A percentile compares a stretch with the other conserved stretches of the same genome.
Conservation (phyloP, 2,113 vertebrate species). For the Stercorarius parasiticus region DNA sequence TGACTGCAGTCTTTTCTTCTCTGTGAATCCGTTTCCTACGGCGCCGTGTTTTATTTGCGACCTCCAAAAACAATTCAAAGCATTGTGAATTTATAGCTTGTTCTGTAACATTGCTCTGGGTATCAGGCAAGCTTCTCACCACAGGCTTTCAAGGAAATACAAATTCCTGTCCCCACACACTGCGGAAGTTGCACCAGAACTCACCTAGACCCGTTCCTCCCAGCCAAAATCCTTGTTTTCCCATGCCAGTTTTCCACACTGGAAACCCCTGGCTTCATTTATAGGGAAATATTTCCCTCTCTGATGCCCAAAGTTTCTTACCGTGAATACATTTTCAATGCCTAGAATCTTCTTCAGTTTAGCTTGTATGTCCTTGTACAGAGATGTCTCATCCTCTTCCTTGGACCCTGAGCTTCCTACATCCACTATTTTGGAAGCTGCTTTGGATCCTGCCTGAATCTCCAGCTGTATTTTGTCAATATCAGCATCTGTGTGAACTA, state of each 20-base stretch:
- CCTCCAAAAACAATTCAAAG: slow-evolving; percentile 37
- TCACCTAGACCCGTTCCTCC: not conserved
- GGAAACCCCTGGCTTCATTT: not conserved
- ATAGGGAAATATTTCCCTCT: not conserved
- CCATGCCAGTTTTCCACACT: not conserved
- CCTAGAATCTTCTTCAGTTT: slow-evolving; percentile 76
- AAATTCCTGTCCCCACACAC: not conserved
- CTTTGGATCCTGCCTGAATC: slow-evolving; percentile 76
- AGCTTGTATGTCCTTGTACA: slow-evolving; percentile 22
- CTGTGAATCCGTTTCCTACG: not conserved
- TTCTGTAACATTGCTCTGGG: not conserved
- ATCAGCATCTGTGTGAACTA: slow-evolving; percentile 56
- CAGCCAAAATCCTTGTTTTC: not conserved
- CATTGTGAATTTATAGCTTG: not conserved
- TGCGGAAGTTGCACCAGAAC: not conserved
- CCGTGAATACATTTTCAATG: slow-evolving; percentile 40
- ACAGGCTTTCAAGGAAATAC: not conserved
- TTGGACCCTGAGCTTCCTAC: slow-evolving; percentile 47
- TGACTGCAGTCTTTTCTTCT: not conserved
- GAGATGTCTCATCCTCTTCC: not conserved
- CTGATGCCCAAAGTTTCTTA: not conserved
- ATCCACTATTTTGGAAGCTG: slow-evolving; percentile 76
- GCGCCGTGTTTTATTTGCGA: slow-evolving; percentile 1
- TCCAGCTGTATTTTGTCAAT: slow-evolving; percentile 82
- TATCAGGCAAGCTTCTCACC: not conserved